A percentile compares a stretch with the other conserved stretches of the same genome.
These are phyloP conservation scores for Acromyrmex heyeri DNA, from an alignment of 1,140 invertebrate species.

Conservation along the genomic window DNA sequence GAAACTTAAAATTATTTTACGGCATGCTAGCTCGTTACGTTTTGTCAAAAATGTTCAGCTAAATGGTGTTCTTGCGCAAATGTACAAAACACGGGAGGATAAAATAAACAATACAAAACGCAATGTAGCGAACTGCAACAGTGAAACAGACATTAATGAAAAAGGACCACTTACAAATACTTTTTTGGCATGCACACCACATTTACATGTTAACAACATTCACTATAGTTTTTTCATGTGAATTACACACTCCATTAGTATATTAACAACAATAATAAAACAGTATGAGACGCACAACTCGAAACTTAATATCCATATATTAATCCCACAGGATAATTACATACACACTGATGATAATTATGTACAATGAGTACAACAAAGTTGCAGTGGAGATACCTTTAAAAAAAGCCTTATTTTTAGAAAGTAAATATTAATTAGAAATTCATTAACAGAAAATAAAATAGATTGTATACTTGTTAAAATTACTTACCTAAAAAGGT, in stretches of 20 bases:
- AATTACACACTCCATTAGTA: not conserved
- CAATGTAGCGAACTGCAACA: not conserved
- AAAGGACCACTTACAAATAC: conserved; percentile 5
- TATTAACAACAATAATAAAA: not conserved
- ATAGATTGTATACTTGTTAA: too few relatives aligned
- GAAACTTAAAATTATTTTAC: conserved; percentile 29
- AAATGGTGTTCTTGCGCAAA: conserved; percentile 18
- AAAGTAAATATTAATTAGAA: too few relatives aligned
- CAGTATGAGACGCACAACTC: not conserved
- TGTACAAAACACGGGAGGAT: conserved; percentile 4
- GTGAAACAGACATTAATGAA: conserved; percentile 2
- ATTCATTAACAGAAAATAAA: too few relatives aligned
- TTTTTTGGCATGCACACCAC: not conserved
- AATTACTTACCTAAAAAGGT: too few relatives aligned
- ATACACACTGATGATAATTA: not conserved
- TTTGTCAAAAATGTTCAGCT: conserved; percentile 16
- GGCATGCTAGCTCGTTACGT: not conserved
- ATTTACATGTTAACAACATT: not conserved
- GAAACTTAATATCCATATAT: not conserved
- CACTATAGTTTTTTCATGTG: not conserved
- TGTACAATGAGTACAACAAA: too few relatives aligned
- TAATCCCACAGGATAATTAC: not conserved
- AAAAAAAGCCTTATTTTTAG: too few relatives aligned
- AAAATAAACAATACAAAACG: conserved; percentile 36
- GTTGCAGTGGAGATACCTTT: too few relatives aligned